These are phyloP conservation scores for Chlamydotis undulata DNA, from an alignment of 2,113 vertebrate genomes.

Conservation along the genomic window DNA sequence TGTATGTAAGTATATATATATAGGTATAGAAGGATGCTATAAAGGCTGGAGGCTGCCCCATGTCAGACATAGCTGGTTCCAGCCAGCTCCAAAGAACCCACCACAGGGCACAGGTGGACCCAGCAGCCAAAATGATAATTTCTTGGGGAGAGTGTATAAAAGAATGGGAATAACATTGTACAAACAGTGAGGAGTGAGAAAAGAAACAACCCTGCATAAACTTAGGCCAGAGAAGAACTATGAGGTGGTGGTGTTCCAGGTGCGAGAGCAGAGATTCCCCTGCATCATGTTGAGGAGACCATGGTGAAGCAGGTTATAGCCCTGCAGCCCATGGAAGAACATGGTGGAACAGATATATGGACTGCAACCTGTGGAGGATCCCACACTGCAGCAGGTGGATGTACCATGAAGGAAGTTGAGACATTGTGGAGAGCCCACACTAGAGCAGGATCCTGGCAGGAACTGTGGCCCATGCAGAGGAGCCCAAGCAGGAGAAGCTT, in stretches of 20 bases:
- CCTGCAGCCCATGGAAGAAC: not conserved
- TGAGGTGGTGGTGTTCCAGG: not conserved
- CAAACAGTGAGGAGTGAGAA: not conserved
- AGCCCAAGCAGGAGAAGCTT: not conserved
- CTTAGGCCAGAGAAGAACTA: not conserved
- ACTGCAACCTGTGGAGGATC: too few relatives aligned
- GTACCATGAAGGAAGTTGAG: not conserved
- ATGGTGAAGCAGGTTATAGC: not conserved
- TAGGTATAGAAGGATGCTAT: not conserved
- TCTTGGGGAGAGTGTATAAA: not conserved
- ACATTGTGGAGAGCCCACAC: not conserved
- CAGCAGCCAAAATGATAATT: not conserved
- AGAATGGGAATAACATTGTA: not conserved
- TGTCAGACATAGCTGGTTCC: not conserved
- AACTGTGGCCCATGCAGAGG: not conserved
- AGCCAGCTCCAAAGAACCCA: not conserved
- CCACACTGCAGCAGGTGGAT: not conserved
- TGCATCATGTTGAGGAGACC: not conserved
- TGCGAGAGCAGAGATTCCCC: not conserved
- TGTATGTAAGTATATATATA: not conserved
- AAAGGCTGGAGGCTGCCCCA: rapidly evolving
- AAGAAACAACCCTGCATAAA: not conserved
- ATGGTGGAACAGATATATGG: not conserved
- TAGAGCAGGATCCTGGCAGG: not conserved
- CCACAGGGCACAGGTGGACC: not conserved